Evolutionary conservation across 2,113 vertebrate genomes (phyloP), one percentile per base, ranked within the genome.

Genomic region (Pollachius pollachius): DNA sequence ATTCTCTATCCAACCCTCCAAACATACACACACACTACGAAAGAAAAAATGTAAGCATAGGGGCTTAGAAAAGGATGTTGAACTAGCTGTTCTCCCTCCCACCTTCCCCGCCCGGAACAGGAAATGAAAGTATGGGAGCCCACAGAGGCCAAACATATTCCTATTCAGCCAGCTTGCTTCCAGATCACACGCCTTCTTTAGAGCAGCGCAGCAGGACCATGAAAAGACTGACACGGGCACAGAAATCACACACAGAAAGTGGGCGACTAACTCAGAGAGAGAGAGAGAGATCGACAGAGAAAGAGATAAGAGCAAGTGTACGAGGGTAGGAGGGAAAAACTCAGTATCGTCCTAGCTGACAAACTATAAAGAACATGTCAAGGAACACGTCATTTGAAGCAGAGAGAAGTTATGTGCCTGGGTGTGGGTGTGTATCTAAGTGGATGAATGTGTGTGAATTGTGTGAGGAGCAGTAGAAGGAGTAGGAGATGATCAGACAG

Each of bases 111-210:
- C 30, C 70, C 80, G 84, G 86, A 80, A 58, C 64, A 21, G 73
- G 80, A 34, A 34, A 34, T 34, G 4, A 34, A 84, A 75, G 72
- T 71, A 79, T 52, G 74, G 80, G 86, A 79, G 83, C 81, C 80
- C 75, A 82, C 73, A 86, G 71, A 4, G 80, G 64, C 64, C 73
- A 34, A 34, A 34, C 30, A 34, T 54, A 54, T 68, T 75, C 75
- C 82, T 88, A 76, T 69, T 75, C 79, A 81, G 82, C 88, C 83
- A 80, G 41, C 27, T 3, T 9, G 68, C 71, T 84, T 77, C 79
- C 77, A 79, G 74, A 88, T 89, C 84, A 87, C 74, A 78, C 37
- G 48, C 76, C 79, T 82, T 79, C 72, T 73, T 73, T 72, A 68
- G 81, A 82, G 83, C 74, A 64, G 67, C 13, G 1, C 76, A 80